Base-by-base conservation (phyloP, 2,888 invertebrate genomes). In the Melinaea menophilus region DNA sequence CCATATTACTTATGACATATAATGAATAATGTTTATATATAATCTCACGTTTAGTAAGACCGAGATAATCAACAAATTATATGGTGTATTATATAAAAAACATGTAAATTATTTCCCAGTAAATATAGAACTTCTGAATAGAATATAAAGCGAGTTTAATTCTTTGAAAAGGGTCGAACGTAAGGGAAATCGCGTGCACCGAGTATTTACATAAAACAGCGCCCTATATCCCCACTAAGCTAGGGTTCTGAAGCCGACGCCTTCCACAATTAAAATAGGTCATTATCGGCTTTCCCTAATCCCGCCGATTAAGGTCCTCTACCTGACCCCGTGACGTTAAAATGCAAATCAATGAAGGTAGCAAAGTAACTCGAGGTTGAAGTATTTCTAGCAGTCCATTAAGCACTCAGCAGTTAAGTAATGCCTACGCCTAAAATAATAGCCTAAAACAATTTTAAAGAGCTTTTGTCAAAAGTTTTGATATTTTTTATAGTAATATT, bases 221-320 rank as follows among this genome's bases (percentile, higher is more conserved):
- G 13, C 56, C 60, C 62, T 65, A 46, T 57, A 62, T 66, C 68
- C 70, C 73, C 68, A 69, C 67, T 72, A 72, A 75, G 66, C 73
- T 69, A 72, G 71, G 71, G 68, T 66, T 68, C 65, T 69, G 60
- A 61, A 63, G 61, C 66, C 69, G 61, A 73, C 74, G 77, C 76
- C 76, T 78, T 78, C 77, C 77, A 79, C 78, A 84, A 82, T 82
- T 80, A 81, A 80, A 84, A 77, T 74, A 70, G 72, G 65, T 78
- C 79, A 84, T 86, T 85, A 84, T 81, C 81, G 79, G 77, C 69
- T 75, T 75, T 77, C 71, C 79, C 73, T 84, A 82, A 85, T 85
- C 82, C 83, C 72, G 76, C 72, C 73, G 77, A 76, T 79, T 80
- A 76, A 75, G 78, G 77, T 73, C 74, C 74, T 75, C 76, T 78